Base-by-base conservation (phyloP, 1,140 invertebrate species). In the Caenorhabditis latens region DNA sequence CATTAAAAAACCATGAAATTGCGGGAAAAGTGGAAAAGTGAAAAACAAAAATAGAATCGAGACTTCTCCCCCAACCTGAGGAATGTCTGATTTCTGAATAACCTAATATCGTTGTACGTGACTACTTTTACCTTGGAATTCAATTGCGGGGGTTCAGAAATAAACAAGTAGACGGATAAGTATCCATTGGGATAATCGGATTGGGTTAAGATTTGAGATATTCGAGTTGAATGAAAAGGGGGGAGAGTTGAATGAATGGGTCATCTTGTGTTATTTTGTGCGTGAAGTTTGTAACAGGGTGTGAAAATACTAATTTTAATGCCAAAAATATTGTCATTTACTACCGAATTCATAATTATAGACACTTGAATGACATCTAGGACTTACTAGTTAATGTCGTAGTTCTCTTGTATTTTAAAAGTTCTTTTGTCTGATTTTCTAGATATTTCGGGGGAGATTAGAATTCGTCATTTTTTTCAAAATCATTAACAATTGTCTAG, bases 91-190 rank as follows among this genome's bases (percentile, higher is more conserved):
- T 71, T 71, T 71, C 42, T 46, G 42, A 71, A 71, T 71, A 71
- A 71, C 65, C 65, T n/a, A 71, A 71, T 71, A 71, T 43, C 24
- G 40, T 19, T 71, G 65, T 71, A 71, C 65, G 65, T 71, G 65
- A 71, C 42, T 61, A 21, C 21, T 71, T 71, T 71, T 71, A 71
- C 65, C 42, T 71, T 71, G 40, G 46, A 71, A 43, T 71, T 9
- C 14, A 71, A 43, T 65, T 71, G 65, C 65, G 65, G 65, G 65
- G 65, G 65, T 71, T 71, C 65, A 71, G 19, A 43, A 71, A 43
- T 43, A 43, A 71, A 71, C 40, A 19, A 71, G 8, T 43, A 19
- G 42, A 43, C 9, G 21, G 65, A 0, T 32, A 32, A 32, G 32
- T 32, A 32, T 32, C 32, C 32, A 32, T 32, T 32, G 32, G 32